Conservation (phyloP, 2,888 invertebrate species). For the Lycaena phlaeas region DNA sequence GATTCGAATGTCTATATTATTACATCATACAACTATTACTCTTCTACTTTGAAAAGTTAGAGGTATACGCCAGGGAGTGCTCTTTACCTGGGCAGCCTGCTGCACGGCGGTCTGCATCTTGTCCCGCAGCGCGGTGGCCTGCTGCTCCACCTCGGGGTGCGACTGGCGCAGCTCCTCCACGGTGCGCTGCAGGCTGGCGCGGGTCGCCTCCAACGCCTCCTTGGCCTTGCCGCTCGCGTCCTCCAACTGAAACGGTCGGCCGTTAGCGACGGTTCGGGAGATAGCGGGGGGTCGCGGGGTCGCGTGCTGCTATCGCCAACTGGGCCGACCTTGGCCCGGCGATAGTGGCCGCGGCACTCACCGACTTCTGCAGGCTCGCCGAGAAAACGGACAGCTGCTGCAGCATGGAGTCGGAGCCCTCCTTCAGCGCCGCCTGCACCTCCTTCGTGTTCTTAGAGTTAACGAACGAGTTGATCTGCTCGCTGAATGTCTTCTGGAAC, state of each 20-base stretch:
- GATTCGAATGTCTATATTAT: too few species aligned
- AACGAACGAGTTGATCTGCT: conserved; percentile 36
- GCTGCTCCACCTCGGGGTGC: conserved; percentile 57
- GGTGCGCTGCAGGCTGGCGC: conserved; percentile 36
- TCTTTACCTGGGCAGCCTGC: conserved; percentile 40
- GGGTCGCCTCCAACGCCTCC: conserved; percentile 42
- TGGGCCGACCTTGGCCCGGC: conserved; percentile 1
- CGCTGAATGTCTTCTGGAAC: conserved; percentile 43
- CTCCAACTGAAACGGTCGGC: conserved; percentile 33
- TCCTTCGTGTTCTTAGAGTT: conserved; percentile 52
- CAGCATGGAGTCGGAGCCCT: conserved; percentile 42
- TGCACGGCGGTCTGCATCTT: conserved; percentile 43
- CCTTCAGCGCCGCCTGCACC: conserved; percentile 45
- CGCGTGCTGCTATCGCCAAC: conserved; percentile 1
- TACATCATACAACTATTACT: too few species aligned
- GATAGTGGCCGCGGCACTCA: conserved; percentile 28
- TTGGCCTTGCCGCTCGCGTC: conserved; percentile 58
- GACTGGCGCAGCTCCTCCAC: conserved; percentile 44
- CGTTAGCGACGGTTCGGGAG: too few species aligned
- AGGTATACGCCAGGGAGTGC: too few species aligned
- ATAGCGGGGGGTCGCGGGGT: too few species aligned
- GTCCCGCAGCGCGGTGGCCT: conserved; percentile 39
- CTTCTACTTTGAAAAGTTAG: too few species aligned
- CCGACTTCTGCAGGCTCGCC: conserved; percentile 38
- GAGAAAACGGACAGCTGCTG: conserved; percentile 39